Percentiles rank a stretch among this genome's conserved stretches.
These are phyloP conservation scores for Collichthys lucidus DNA, from an alignment of 2,113 vertebrate genomes.

Conservation along the genomic window DNA sequence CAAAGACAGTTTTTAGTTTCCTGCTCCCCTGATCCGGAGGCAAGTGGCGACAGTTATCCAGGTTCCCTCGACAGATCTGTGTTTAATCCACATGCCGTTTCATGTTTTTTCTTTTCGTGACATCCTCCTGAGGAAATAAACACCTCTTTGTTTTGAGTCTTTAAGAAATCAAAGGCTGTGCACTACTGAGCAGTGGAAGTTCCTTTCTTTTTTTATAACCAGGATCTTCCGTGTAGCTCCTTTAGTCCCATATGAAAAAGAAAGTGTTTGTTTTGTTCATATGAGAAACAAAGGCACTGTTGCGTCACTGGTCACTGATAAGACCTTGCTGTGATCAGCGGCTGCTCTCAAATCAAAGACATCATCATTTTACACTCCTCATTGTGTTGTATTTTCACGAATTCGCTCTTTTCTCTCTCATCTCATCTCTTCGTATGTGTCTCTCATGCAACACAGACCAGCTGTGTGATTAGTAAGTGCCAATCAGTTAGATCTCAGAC, in stretches of 20 bases:
- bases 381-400: constrained; percentile 6
- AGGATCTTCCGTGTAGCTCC: neutral
- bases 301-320: constrained; percentile 41
- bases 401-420: neutral
- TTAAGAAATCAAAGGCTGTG: constrained; percentile 53
- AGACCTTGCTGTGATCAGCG: constrained; percentile 37
- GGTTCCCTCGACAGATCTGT: constrained; percentile 38
- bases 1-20: constrained; percentile 51
- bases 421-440: neutral
- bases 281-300: neutral
- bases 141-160: constrained; percentile 27
- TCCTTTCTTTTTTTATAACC: constrained; percentile 18
- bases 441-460: constrained; percentile 11
- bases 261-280: constrained; percentile 21
- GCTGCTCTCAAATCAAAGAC: constrained; percentile 52
- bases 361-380: neutral
- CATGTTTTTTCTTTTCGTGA: constrained; percentile 32
- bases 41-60: constrained; percentile 23
- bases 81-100: constrained; percentile 53
- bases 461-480: constrained; percentile 60
- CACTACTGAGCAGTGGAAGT: constrained; percentile 23
- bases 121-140: constrained; percentile 28
- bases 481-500: constrained; percentile 40
- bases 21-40: constrained; percentile 22
- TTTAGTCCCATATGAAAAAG: neutral